Conservation (phyloP, 2,888 invertebrate species). For the Timandra comae region DNA sequence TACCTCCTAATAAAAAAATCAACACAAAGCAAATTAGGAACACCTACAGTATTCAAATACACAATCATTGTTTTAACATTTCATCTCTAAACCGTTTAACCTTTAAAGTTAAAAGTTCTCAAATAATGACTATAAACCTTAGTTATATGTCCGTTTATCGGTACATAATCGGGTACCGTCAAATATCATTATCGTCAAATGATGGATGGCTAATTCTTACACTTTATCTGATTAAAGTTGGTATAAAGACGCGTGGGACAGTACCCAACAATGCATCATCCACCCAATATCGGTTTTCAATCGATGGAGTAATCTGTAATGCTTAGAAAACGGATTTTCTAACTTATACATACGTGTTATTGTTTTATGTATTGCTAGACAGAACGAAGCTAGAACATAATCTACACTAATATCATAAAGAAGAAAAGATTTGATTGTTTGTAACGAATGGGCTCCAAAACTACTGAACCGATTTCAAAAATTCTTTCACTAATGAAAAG, state of each 20-base stretch:
- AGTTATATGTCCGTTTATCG: constrained; percentile 48
- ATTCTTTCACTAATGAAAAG: too few relatives aligned
- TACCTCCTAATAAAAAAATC: too few relatives aligned
- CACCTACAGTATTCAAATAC: too few relatives aligned
- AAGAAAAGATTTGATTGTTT: too few relatives aligned
- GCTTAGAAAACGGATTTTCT: constrained; percentile 27
- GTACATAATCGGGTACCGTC: constrained; percentile 56
- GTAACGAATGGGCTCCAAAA: too few relatives aligned
- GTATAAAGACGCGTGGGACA: constrained; percentile 71
- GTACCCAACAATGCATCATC: constrained; percentile 62
- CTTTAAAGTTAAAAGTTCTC: background rate
- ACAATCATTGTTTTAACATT: background rate
- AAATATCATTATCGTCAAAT: constrained; percentile 68
- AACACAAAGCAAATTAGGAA: too few relatives aligned
- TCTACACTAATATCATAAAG: too few relatives aligned
- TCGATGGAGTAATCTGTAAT: constrained; percentile 1
- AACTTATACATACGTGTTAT: too few relatives aligned
- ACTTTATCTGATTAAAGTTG: constrained; percentile 52
- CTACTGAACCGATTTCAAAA: too few relatives aligned
- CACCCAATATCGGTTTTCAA: constrained; percentile 27
- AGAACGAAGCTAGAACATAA: too few relatives aligned
- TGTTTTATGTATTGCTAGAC: too few relatives aligned
- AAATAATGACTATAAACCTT: background rate
- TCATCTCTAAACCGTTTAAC: constrained; percentile 1
- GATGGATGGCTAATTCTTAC: constrained; percentile 54